These are phyloP conservation scores for Lethenteron camtschaticum DNA, from an alignment of 2,113 vertebrate species.

Conservation along the genomic window DNA sequence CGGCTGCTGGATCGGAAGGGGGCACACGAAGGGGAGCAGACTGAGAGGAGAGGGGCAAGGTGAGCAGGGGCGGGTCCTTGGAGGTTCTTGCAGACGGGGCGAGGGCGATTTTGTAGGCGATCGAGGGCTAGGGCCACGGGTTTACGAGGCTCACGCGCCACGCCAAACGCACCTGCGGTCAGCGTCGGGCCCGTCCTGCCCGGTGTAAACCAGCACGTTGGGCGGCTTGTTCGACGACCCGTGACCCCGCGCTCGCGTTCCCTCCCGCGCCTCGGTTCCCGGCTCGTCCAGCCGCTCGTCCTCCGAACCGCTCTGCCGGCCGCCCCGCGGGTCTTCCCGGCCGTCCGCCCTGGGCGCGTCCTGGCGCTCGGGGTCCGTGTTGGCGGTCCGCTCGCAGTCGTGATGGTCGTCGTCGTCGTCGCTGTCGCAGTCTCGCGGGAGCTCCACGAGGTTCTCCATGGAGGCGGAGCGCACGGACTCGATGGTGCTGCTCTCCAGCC, in stretches of 20 bases:
- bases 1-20: constrained; percentile 22
- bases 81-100: too few relatives aligned
- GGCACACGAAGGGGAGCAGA: neutral
- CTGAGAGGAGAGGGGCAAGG: too few relatives aligned
- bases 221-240: constrained; percentile 27
- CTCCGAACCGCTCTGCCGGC: constrained; percentile 8
- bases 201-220: constrained; percentile 55
- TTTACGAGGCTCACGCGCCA: too few relatives aligned
- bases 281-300: neutral
- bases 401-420: constrained; percentile 2
- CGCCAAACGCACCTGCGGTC: constrained; percentile 5
- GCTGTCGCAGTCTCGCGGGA: constrained; percentile 25
- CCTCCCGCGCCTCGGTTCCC: too few relatives aligned
- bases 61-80: too few relatives aligned
- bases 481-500: constrained; percentile 75
- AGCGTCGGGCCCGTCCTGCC: constrained; percentile 14
- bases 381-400: too few relatives aligned
- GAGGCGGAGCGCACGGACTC: constrained; percentile 59
- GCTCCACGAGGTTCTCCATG: constrained; percentile 49
- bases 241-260: neutral
- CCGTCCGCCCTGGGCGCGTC: too few relatives aligned
- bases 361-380: too few relatives aligned
- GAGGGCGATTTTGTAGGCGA: too few relatives aligned
- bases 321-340: neutral
- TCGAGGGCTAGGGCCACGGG: too few relatives aligned